These are phyloP conservation scores for Rhagoletis pomonella DNA, from an alignment of 1,140 invertebrate genomes.

Conservation along the genomic window DNA sequence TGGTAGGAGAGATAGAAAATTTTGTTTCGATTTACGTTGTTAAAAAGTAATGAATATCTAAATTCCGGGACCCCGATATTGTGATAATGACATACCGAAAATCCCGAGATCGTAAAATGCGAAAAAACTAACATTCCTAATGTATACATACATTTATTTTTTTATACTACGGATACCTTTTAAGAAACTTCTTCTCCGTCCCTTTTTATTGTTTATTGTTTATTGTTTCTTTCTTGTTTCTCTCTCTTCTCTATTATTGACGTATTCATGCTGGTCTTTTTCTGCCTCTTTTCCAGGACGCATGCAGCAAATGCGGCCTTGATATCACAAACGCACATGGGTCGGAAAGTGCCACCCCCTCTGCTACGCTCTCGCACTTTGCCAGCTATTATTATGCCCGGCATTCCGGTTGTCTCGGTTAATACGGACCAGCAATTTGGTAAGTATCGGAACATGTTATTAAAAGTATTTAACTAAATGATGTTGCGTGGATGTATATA, in stretches of 20 bases:
- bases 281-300: constrained; percentile 65
- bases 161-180: neutral
- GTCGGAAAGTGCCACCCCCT: constrained; percentile 78
- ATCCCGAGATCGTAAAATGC: too few relatives aligned
- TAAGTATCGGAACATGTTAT: constrained; percentile 58
- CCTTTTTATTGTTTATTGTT: neutral
- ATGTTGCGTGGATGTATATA: neutral
- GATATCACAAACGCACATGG: constrained; percentile 48
- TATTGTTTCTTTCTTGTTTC: neutral
- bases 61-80: too few relatives aligned
- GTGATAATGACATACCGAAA: too few relatives aligned
- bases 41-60: too few relatives aligned
- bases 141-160: constrained; percentile 4
- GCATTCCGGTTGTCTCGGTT: constrained; percentile 88
- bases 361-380: constrained; percentile 88
- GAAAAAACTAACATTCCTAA: neutral
- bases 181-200: neutral
- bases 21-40: too few relatives aligned
- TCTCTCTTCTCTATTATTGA: neutral
- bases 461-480: constrained; percentile 37
- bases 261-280: constrained; percentile 55
- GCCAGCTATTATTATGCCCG: constrained; percentile 91
- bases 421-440: constrained; percentile 81
- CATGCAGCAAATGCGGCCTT: constrained; percentile 58
- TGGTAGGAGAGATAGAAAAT: too few relatives aligned